These are phyloP conservation scores for Lamprotornis superbus DNA, from an alignment of 2,113 vertebrate species.

Conservation along the genomic window DNA sequence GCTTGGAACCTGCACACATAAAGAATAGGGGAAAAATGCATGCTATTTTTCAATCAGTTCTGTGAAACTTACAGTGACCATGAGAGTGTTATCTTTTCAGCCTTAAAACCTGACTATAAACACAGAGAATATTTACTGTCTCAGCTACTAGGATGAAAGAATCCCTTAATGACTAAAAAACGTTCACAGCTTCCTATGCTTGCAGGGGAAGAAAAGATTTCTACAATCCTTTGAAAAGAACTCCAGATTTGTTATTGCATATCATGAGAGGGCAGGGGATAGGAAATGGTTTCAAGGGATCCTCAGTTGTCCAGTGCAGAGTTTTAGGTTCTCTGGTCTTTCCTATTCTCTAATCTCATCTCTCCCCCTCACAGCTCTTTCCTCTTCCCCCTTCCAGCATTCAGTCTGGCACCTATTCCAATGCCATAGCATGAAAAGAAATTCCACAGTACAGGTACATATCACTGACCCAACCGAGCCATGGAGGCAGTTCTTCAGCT, in stretches of 20 bases:
- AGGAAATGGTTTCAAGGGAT: neutral
- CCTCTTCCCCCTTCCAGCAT: neutral
- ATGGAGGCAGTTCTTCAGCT: neutral
- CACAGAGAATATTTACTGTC: neutral
- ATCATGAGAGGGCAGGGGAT: neutral
- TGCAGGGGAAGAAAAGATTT: neutral
- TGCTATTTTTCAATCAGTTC: neutral
- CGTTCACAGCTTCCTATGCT: neutral
- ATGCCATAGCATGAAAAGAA: neutral
- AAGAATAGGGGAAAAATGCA: accelerated
- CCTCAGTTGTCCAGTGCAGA: neutral
- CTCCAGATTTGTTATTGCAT: neutral
- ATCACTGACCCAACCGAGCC: neutral
- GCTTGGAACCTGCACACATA: neutral
- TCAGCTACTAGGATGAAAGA: neutral
- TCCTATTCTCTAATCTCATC: neutral
- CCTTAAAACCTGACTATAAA: neutral
- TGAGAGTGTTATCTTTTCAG: neutral
- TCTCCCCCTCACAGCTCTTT: neutral
- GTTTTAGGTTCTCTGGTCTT: neutral
- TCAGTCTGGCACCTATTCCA: neutral
- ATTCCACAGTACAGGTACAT: neutral
- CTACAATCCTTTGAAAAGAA: neutral
- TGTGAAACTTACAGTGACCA: neutral
- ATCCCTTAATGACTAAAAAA: neutral